These are phyloP conservation scores for Nephrotoma flavescens DNA, from an alignment of 2,888 invertebrate genomes.

Conservation along the genomic window DNA sequence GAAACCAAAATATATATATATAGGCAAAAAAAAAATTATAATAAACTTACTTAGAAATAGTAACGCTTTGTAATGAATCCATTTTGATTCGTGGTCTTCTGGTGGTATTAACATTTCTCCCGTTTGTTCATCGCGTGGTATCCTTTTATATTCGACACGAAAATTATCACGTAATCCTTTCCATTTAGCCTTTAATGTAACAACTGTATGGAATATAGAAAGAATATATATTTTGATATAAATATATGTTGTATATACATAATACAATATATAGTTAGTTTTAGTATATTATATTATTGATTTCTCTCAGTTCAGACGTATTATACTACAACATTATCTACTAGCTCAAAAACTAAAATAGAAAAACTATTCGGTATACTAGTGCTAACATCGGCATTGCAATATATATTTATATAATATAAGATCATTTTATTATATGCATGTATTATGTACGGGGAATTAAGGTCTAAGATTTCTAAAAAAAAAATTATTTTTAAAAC, in stretches of 20 bases:
- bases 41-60: slow-evolving; percentile 27
- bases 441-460: not conserved
- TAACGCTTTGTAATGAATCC: slow-evolving; percentile 30
- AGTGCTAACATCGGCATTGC: not conserved
- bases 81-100: slow-evolving; percentile 29
- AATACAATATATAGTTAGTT: not conserved
- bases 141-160: slow-evolving; percentile 31
- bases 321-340: not conserved
- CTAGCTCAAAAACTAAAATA: not conserved
- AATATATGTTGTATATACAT: not conserved
- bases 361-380: not conserved
- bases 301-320: not conserved
- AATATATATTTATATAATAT: not conserved
- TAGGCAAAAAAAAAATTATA: not conserved
- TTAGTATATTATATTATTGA: not conserved
- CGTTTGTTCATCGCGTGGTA: slow-evolving; percentile 23
- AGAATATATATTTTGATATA: slow-evolving; percentile 4
- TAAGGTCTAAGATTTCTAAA: not conserved
- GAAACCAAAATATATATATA: not conserved
- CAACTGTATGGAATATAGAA: slow-evolving; percentile 19
- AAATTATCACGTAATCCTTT: slow-evolving; percentile 33
- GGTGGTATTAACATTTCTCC: slow-evolving; percentile 29
- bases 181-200: slow-evolving; percentile 31
- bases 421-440: not conserved
- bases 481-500: not conserved